Conservation (phyloP, 2,113 vertebrate species). For the Laterallus jamaicensis region DNA sequence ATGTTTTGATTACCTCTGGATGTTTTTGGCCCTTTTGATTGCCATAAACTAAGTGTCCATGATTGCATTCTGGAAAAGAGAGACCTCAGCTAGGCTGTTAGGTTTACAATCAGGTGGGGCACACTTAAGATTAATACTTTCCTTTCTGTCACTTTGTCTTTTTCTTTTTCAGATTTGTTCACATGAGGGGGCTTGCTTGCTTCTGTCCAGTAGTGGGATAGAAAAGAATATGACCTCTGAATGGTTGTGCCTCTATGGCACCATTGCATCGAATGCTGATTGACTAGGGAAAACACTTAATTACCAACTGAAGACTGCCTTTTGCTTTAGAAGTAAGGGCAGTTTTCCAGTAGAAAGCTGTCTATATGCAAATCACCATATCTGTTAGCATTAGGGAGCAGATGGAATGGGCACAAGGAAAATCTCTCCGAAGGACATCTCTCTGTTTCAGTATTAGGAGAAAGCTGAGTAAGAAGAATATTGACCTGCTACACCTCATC, state of each 20-base stretch:
- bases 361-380: constrained; percentile 3
- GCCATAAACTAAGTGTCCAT: too few species aligned
- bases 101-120: background rate
- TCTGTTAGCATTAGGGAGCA: background rate
- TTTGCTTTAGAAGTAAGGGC: background rate
- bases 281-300: background rate
- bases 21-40: background rate
- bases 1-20: background rate
- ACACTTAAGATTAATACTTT: background rate
- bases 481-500: background rate
- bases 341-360: background rate
- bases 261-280: background rate
- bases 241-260: background rate
- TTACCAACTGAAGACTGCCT: background rate
- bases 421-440: background rate
- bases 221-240: background rate
- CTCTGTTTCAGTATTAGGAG: background rate
- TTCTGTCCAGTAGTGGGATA: background rate
- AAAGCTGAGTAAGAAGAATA: background rate
- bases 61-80: background rate
- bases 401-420: background rate
- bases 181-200: background rate
- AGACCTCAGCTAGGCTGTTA: background rate
- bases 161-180: background rate
- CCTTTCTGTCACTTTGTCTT: background rate